These are phyloP conservation scores for Gastrophryne carolinensis DNA, from an alignment of 2,797 vertebrate species.

Conservation along the genomic window DNA sequence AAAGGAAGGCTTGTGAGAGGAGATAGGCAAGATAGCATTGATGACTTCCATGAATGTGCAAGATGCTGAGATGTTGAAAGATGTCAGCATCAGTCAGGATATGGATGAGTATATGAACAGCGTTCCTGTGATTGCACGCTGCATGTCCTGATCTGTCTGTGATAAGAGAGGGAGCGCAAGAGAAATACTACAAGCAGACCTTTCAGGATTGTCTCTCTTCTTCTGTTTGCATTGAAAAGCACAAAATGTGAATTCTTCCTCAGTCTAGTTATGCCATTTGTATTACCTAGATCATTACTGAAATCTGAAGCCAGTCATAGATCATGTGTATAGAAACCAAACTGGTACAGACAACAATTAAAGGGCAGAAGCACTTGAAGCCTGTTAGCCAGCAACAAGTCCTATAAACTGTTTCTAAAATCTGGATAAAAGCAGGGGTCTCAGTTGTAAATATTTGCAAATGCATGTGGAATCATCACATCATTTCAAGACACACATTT, in stretches of 20 bases:
- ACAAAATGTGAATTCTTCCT: background rate
- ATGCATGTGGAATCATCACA: no score
- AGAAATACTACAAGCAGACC: constrained; percentile 21
- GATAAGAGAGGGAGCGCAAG: constrained; percentile 29
- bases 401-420: no score
- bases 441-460: no score
- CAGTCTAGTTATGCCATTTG: no score
- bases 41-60: constrained; percentile 42
- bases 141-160: constrained; percentile 36
- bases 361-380: no score
- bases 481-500: no score
- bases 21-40: constrained; percentile 43
- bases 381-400: no score
- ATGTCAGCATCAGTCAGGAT: constrained; percentile 47
- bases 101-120: constrained; percentile 32
- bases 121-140: constrained; percentile 26
- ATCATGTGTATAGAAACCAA: no score
- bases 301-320: constrained; percentile 6
- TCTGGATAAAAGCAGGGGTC: no score
- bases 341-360: no score
- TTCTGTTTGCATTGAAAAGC: constrained; percentile 14
- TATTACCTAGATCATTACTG: no score
- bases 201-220: constrained; percentile 30
- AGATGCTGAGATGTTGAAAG: constrained; percentile 35
- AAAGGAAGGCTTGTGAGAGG: constrained; percentile 39